Percentiles rank a stretch among this genome's conserved stretches.
These are phyloP conservation scores for Rana temporaria DNA, from an alignment of 2,113 vertebrate genomes.

Conservation along the genomic window DNA sequence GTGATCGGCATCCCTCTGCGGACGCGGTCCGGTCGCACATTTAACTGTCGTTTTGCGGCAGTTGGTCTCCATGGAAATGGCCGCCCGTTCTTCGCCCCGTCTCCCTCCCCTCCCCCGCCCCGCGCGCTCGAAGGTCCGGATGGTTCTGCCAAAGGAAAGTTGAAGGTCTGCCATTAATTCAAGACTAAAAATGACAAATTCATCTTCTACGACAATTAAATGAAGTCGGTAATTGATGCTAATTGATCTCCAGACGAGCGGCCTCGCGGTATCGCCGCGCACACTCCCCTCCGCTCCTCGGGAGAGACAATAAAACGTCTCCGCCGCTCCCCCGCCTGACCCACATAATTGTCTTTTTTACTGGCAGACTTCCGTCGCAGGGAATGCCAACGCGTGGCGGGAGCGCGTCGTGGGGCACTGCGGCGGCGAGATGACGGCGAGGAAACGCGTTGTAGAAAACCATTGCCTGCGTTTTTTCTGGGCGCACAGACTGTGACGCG, in stretches of 20 bases:
- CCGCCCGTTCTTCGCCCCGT: slow-evolving; percentile 26
- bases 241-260: slow-evolving; percentile 83
- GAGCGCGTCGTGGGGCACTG: neutral
- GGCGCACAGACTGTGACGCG: too few relatives aligned
- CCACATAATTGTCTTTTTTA: neutral
- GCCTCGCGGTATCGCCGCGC: slow-evolving; percentile 65
- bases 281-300: slow-evolving; percentile 59
- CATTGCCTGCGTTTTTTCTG: too few relatives aligned
- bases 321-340: slow-evolving; percentile 39
- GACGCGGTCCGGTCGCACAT: neutral
- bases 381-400: slow-evolving; percentile 21
- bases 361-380: neutral
- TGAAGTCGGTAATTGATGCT: slow-evolving; percentile 90
- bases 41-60: neutral
- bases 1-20: too few relatives aligned
- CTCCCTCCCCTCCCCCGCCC: slow-evolving; percentile 30
- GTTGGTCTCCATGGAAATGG: slow-evolving; percentile 59
- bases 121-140: slow-evolving; percentile 41
- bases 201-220: slow-evolving; percentile 89
- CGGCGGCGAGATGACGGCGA: too few relatives aligned
- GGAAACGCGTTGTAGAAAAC: too few relatives aligned
- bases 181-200: slow-evolving; percentile 88
- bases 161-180: slow-evolving; percentile 88
- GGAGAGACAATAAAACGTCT: slow-evolving; percentile 48
- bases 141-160: slow-evolving; percentile 80